Base-by-base conservation (phyloP, 2,797 vertebrate genomes). In the Epinephelus malabaricus region DNA sequence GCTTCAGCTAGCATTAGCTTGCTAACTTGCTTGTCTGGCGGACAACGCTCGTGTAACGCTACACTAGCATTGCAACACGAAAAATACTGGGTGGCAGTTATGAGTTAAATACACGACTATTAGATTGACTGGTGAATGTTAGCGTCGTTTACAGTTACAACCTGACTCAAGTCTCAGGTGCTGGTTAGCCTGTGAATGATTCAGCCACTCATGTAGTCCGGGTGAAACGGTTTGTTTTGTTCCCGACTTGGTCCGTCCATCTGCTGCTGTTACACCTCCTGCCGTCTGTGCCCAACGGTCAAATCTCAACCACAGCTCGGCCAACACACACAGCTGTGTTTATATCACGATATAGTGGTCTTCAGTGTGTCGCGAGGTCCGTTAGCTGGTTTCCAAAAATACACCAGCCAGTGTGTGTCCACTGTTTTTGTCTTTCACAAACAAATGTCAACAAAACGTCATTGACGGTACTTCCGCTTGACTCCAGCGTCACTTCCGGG, bases 401-500 rank as follows among this genome's bases (percentile, higher is more conserved):
- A 90, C 82, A 87, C 84, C 79, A 69, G 79, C 65, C 81, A 55
- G 69, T 76, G 81, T 46, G 67, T 66, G 76, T 83, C 63, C 82
- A 89, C 75, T 92, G 92, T 93, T 94, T 92, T 93, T 93, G 92
- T 92, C 92, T 93, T 93, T 88, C 92, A 84, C 90, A 87, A 95
- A 94, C 68, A 88, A 93, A 95, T 95, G 95, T 96, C 95, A 96
- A 96, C 95, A 96, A 94, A 94, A 91, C 92, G 58, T 46, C 38
- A 60, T 53, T 76, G 23, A 49, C 92, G 90, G 93, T 89, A 93
- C 72, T 66, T 86, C 68, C 25, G 12, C 6, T 66, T 62, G 18
- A 0, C 0, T 0, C 0, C 0, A 0, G 0, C 85, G 89, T 91
- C 71, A 95, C 69, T 86, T 95, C 95, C 94, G 81, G 21, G 1